Percentiles rank a stretch among this genome's conserved stretches.
phyloP scores from a whole-genome alignment of 2,888 invertebrate genomes.

The Cybosia mesomella region DNA sequence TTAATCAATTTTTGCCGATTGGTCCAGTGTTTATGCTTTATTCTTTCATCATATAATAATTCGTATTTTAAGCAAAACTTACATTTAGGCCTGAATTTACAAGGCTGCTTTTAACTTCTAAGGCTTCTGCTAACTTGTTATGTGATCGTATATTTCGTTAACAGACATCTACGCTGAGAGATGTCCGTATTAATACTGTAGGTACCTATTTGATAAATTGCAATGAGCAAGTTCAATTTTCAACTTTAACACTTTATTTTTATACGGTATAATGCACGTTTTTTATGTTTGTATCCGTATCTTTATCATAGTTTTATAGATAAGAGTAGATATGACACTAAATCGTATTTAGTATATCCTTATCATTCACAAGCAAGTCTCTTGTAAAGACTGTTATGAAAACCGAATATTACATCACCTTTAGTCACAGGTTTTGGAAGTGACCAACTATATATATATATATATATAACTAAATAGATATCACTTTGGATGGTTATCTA shows the following conservation, averaged over 20 bases:
- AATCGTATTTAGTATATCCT: background rate
- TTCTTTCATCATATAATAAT: background rate
- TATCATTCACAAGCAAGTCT: background rate
- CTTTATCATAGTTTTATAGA: background rate
- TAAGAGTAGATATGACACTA: background rate
- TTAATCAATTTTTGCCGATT: background rate
- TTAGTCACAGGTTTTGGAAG: background rate
- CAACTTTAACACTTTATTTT: background rate
- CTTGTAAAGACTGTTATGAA: background rate
- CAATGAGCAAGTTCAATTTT: background rate
- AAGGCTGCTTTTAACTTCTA: background rate
- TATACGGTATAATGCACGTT: background rate
- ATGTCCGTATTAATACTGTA: conserved; percentile 5
- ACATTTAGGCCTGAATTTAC: background rate
- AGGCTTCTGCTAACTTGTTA: background rate
- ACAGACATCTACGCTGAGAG: conserved; percentile 29
- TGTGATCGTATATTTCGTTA: background rate
- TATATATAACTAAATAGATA: too few relatives aligned
- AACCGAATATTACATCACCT: background rate
- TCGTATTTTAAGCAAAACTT: background rate
- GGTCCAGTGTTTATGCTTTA: background rate
- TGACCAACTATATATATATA: background rate
- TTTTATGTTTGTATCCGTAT: background rate
- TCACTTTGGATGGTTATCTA: too few relatives aligned
- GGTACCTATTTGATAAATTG: background rate